Evolutionary conservation across 64 coral and sea anemone genomes (phyloP).

Genomic region (Pachyseris speciosa): DNA sequence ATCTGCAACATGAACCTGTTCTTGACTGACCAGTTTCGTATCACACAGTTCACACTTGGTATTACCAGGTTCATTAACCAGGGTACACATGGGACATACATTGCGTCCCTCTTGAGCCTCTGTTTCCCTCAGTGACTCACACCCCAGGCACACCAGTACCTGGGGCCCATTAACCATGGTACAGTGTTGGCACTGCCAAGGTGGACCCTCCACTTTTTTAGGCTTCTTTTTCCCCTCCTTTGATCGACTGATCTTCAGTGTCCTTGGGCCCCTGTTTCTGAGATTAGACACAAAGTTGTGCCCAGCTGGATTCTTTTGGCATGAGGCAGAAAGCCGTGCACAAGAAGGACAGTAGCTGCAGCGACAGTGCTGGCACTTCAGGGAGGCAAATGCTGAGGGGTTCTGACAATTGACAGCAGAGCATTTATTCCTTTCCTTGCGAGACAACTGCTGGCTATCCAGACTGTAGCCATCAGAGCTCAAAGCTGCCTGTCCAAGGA

Average conservation of each 20-base stretch:
- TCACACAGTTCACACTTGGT: conserved; percentile 88
- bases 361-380: conserved; percentile 68
- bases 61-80: conserved; percentile 92
- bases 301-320: conserved; percentile 56
- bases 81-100: conserved; percentile 88
- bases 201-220: background rate
- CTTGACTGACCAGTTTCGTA: conserved; percentile 45
- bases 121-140: conserved; percentile 67
- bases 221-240: background rate
- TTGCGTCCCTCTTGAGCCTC: conserved; percentile 58
- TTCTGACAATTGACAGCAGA: conserved; percentile 66
- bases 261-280: background rate
- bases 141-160: conserved; percentile 80
- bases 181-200: conserved; percentile 83
- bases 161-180: conserved; percentile 84
- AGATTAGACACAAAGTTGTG: conserved; percentile 39
- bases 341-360: conserved; percentile 66
- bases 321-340: conserved; percentile 37
- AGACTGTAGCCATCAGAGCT: conserved; percentile 1
- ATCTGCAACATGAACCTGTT: background rate
- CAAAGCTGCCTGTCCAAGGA: background rate
- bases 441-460: background rate
- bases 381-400: conserved; percentile 14
- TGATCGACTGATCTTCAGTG: background rate
- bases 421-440: conserved; percentile 36